Evolutionary conservation across 2,113 vertebrate genomes (phyloP), one percentile per base, ranked within the genome.

Genomic region (Channa maculata): DNA sequence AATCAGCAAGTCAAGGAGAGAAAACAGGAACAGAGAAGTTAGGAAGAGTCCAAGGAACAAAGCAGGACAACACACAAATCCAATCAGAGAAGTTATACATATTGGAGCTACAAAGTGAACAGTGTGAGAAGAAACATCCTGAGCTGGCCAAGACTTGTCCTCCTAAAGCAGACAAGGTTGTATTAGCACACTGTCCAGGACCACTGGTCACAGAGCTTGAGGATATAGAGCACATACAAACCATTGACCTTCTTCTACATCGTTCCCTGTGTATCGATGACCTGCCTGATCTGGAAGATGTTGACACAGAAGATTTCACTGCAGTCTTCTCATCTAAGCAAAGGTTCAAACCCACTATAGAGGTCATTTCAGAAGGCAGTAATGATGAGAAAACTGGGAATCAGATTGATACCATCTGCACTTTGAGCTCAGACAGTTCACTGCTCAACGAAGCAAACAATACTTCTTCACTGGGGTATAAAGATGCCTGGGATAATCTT

Each of bases 271-370:
- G 4, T 15, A 81, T 91, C 0, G 86, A 90, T 54, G 96, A 98
- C 58, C 92, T 98, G 59, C 97, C 97, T 1, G 97, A 98, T 89
- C 91, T 99, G 82, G 96, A 99, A 79, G 96, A 97, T 5, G 39
- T 88, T 12, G 92, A 94, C 38, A 4, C 70, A 3, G 62, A 52
- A 0, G 80, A 87, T 46, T 68, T 86, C 0, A 8, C 13, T 1
- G 63, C 46, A 5, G 7, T 61, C 3, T 74, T 89, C 38, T 71
- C 65, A 73, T 79, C 69, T 49, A 75, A 94, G 92, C 82, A 75
- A 51, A 75, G 13, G 1, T 80, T 71, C 74, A 87, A 58, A 69
- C 95, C 94, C 8, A 95, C 92, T 88, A 95, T 96, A 77, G 93
- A 96, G 86, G 84, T 93, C 0, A 80, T 98, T 79, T 93, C 93